A percentile compares a stretch with the other conserved stretches of the same genome.
Evolutionary conservation across 2,113 vertebrate genomes (phyloP).

Genomic region (Orycteropus afer): DNA sequence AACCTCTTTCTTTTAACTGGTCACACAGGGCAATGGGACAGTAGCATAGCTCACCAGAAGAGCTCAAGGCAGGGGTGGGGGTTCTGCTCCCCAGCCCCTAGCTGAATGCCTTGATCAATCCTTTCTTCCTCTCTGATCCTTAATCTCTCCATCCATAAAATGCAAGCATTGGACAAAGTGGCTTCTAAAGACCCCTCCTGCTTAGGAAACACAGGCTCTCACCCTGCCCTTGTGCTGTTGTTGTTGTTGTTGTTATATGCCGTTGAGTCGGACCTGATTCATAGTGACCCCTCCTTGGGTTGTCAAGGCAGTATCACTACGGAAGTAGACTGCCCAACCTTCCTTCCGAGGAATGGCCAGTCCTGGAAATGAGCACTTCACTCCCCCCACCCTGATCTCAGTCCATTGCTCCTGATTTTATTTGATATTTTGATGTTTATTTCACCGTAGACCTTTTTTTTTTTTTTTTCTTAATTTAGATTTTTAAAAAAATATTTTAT

Average conservation of each 20-base stretch:
- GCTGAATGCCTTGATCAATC: rapidly evolving
- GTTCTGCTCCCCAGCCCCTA: neutral
- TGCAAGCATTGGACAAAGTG: rapidly evolving
- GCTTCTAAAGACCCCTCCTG: neutral
- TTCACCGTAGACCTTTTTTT: neutral
- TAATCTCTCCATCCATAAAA: neutral
- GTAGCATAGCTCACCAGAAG: rapidly evolving
- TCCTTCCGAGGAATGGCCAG: too few relatives aligned
- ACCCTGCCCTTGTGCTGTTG: neutral
- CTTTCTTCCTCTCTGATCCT: neutral
- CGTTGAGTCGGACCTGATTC: too few relatives aligned
- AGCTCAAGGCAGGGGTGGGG: rapidly evolving
- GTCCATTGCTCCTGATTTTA: rapidly evolving
- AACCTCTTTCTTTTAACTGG: neutral
- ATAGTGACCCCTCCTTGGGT: too few relatives aligned
- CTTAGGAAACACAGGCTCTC: neutral
- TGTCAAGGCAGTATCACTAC: too few relatives aligned
- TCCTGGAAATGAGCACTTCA: neutral
- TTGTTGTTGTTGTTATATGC: too few relatives aligned
- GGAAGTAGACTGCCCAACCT: too few relatives aligned
- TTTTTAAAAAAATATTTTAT: too few relatives aligned
- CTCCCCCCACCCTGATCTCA: neutral
- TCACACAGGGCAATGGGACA: neutral
- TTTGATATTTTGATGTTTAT: neutral
- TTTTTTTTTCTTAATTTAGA: too few relatives aligned